These are phyloP conservation scores for Acrobasis consociella DNA, from an alignment of 2,888 invertebrate species.

Conservation along the genomic window DNA sequence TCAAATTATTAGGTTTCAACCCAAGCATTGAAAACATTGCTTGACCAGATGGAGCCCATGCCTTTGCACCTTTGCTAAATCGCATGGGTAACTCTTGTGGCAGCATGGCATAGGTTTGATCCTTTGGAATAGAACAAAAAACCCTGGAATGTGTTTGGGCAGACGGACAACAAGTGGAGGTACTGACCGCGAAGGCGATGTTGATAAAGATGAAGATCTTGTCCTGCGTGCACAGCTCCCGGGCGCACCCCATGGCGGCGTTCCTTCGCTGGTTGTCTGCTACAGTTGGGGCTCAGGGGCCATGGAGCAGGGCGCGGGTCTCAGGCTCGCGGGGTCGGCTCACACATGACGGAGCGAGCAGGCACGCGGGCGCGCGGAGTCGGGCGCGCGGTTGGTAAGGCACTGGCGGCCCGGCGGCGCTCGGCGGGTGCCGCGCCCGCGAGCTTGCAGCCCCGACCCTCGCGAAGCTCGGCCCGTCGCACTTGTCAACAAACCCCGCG, in stretches of 20 bases:
- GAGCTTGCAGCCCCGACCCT: constrained; percentile 29
- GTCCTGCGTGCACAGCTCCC: constrained; percentile 65
- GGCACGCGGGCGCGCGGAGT: constrained; percentile 35
- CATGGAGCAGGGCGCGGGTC: constrained; percentile 13
- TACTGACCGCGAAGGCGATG: constrained; percentile 73
- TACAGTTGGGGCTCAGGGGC: constrained; percentile 5
- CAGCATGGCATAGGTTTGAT: background rate
- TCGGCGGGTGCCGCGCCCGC: constrained; percentile 25
- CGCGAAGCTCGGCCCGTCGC: constrained; percentile 14
- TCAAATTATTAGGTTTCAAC: no score
- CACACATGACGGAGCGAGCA: constrained; percentile 27
- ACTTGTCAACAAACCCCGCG: constrained; percentile 20
- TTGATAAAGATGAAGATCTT: constrained; percentile 77
- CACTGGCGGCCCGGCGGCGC: constrained; percentile 48
- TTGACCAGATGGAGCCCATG: no score
- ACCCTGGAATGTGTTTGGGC: background rate
- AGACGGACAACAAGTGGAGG: constrained; percentile 14
- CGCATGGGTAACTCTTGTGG: background rate
- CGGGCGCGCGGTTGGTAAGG: constrained; percentile 61
- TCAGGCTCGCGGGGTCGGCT: constrained; percentile 23
- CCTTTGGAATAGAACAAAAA: background rate
- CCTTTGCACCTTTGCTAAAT: no score
- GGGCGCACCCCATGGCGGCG: constrained; percentile 59
- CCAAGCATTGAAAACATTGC: no score
- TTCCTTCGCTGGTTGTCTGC: constrained; percentile 23